Base-by-base conservation (phyloP, 2,797 vertebrate genomes). In the Crocodylus rhombifer region DNA sequence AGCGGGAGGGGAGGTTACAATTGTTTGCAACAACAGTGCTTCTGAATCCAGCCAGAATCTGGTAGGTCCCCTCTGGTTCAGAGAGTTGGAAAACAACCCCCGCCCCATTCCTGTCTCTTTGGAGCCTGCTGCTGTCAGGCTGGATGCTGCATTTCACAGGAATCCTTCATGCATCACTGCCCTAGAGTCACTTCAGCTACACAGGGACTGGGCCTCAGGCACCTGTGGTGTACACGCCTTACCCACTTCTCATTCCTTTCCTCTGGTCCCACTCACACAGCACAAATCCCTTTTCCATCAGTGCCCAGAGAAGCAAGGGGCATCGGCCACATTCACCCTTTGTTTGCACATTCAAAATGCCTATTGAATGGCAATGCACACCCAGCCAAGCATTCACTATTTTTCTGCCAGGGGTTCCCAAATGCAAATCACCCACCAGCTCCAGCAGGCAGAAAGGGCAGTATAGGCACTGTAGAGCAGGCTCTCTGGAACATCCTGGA, bases 171-270 rank as follows among this genome's bases (percentile, higher is more conserved):
- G 87, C 86, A 83, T 71, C 89, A 64, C 20, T 92, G 86, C 94
- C 92, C 82, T 86, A 91, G 65, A 94, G 94, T 91, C 92, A 81
- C 88, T 89, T 94, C 93, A 84, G 84, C 91, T 15, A 73, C 78
- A 64, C 73, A 84, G 74, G 88, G 80, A 69, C 73, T 26, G 28
- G 87, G 79, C 91, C 21, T 14, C 69, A 73, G 33, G 36, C 33
- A 14, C 21, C 33, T 25, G 69, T 51, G 23, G 69, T 26, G 23
- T 25, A 8, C 25, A 36, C 15, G 36, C 36, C 6, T 42, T 25
- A 8, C 36, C 69, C 26, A 23, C 7, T 42, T 25, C 8, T 36
- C 16, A 6, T 23, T 42, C 16, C 16, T 7, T n/a, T 42, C 18
- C 77, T 42, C 16, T 26, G 25, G 23, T 16, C 33, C 33, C 42